Conservation (phyloP, 2,888 invertebrate genomes). For the Meandrusa payeni region DNA sequence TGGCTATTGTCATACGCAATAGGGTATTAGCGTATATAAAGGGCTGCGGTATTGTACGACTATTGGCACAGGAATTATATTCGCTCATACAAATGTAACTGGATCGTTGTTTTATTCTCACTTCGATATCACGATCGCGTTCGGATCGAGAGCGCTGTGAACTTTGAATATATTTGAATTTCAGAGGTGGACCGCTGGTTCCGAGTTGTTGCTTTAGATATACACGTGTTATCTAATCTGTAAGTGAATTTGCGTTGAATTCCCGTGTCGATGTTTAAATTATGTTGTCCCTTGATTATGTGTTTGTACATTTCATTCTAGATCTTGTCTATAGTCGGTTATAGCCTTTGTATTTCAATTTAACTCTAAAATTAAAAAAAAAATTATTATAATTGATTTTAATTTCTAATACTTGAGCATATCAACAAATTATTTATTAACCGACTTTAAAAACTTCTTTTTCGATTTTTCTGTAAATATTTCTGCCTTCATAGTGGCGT, state of each 20-base stretch:
- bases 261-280: slow-evolving; percentile 13
- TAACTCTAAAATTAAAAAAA: not conserved
- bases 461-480: too few relatives aligned
- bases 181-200: slow-evolving; percentile 21
- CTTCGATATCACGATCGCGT: slow-evolving; percentile 26
- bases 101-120: slow-evolving; percentile 23
- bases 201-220: slow-evolving; percentile 11
- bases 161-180: slow-evolving; percentile 30
- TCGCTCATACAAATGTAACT: slow-evolving; percentile 26
- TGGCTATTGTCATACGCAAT: slow-evolving; percentile 11
- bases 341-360: not conserved
- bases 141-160: slow-evolving; percentile 25
- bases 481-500: too few relatives aligned
- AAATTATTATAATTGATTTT: too few relatives aligned
- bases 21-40: not conserved
- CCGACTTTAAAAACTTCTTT: too few relatives aligned
- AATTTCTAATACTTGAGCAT: too few relatives aligned
- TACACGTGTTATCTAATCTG: slow-evolving; percentile 26
- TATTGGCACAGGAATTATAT: slow-evolving; percentile 19
- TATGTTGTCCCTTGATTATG: slow-evolving; percentile 7
- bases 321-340: not conserved
- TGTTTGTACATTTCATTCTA: not conserved
- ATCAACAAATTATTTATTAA: too few relatives aligned
- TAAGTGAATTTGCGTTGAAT: slow-evolving; percentile 9
- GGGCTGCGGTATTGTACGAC: not conserved